Evolutionary conservation across 1,140 invertebrate species (phyloP).

Genomic region (Odontomachus brunneus): DNA sequence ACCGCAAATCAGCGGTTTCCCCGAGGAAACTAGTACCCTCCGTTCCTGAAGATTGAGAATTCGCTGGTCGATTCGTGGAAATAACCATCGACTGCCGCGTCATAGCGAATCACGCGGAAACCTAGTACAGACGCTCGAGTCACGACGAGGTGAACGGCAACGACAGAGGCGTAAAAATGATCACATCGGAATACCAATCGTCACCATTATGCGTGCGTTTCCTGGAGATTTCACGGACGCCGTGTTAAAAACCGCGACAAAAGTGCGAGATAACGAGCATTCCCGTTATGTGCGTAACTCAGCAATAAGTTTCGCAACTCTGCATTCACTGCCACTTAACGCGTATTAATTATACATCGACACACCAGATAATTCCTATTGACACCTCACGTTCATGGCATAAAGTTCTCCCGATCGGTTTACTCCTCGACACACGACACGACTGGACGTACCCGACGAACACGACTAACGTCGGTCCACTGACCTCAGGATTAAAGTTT

Average conservation of each 20-base stretch:
- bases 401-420: slow-evolving; percentile 11
- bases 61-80: slow-evolving; percentile 74
- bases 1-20: slow-evolving; percentile 73
- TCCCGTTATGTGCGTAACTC: slow-evolving; percentile 31
- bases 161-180: slow-evolving; percentile 46
- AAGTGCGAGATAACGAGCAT: slow-evolving; percentile 17
- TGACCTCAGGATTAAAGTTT: slow-evolving; percentile 29
- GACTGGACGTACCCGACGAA: not conserved
- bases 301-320: not conserved
- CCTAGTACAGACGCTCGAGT: slow-evolving; percentile 38
- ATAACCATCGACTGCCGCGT: slow-evolving; percentile 62
- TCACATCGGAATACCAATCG: slow-evolving; percentile 37
- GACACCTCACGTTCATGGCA: not conserved
- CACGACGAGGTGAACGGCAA: slow-evolving; percentile 41
- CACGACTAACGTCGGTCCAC: not conserved
- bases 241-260: not conserved
- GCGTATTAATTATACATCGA: not conserved
- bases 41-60: slow-evolving; percentile 68
- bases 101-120: slow-evolving; percentile 68
- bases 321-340: not conserved
- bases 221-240: slow-evolving; percentile 2
- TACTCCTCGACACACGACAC: not conserved
- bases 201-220: slow-evolving; percentile 25
- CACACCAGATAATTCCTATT: not conserved
- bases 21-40: slow-evolving; percentile 72